Conservation (phyloP, 2,113 vertebrate species). For the Myrmophylax atrothorax region DNA sequence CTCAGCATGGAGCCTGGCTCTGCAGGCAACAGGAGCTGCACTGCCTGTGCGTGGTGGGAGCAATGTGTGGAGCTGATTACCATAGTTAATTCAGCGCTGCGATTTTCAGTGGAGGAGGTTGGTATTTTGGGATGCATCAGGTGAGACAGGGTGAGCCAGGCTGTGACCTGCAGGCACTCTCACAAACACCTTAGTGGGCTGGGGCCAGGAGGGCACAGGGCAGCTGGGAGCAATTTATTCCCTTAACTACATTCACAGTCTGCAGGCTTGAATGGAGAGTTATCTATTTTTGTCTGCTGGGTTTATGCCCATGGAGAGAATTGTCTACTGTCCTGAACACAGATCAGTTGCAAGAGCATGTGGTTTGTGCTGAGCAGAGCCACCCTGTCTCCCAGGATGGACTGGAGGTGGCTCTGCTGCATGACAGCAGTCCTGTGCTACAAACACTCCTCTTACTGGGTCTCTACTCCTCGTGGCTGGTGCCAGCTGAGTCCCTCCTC, state of each 20-base stretch:
- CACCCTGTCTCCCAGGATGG: not conserved
- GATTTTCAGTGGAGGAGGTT: not conserved
- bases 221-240: slow-evolving; percentile 27
- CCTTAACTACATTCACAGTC: not conserved
- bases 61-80: not conserved
- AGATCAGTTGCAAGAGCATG: not conserved
- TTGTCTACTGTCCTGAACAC: not conserved
- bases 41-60: not conserved
- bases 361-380: not conserved
- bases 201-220: not conserved
- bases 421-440: not conserved
- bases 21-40: not conserved
- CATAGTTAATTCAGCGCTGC: not conserved
- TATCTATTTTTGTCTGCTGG: slow-evolving; percentile 16
- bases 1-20: not conserved
- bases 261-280: not conserved
- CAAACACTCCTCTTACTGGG: not conserved
- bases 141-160: not conserved
- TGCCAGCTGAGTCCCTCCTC: accelerated
- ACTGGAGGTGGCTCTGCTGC: not conserved
- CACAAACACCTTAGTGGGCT: not conserved
- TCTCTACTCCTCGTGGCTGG: not conserved
- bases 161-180: not conserved
- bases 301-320: not conserved
- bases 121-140: slow-evolving; percentile 16